Evolutionary conservation across 2,797 vertebrate species (phyloP).

Genomic region (Anniella stebbinsi): DNA sequence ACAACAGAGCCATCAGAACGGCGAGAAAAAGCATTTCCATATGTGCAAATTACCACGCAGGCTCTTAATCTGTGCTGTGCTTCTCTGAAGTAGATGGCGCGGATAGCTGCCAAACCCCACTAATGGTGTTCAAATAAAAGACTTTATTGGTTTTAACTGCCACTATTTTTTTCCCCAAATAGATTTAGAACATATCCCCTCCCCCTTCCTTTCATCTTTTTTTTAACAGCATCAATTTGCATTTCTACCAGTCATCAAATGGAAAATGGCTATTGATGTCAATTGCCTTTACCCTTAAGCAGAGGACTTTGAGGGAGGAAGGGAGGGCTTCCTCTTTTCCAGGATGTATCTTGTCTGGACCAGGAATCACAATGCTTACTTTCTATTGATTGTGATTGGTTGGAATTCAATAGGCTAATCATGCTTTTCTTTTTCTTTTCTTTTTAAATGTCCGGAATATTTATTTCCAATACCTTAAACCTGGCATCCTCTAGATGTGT

Average conservation of each 20-base stretch:
- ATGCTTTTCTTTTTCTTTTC: background rate
- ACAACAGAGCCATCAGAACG: conserved; percentile 92
- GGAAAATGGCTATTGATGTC: conserved; percentile 39
- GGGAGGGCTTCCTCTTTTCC: background rate
- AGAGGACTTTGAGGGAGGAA: background rate
- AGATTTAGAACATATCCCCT: conserved; percentile 27
- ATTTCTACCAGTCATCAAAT: conserved; percentile 55
- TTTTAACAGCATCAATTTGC: conserved; percentile 58
- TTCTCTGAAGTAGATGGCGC: conserved; percentile 87
- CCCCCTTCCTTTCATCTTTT: conserved; percentile 47
- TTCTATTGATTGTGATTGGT: background rate
- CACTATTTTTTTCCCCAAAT: conserved; percentile 50
- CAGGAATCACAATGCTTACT: background rate
- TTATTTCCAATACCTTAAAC: background rate
- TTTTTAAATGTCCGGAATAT: background rate
- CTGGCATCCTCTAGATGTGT: too few species aligned
- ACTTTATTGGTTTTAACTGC: conserved; percentile 82
- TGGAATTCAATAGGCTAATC: background rate
- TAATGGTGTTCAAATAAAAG: conserved; percentile 88
- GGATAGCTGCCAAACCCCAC: conserved; percentile 87
- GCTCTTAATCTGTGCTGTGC: conserved; percentile 86
- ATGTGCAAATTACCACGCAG: conserved; percentile 96
- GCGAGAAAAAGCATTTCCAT: conserved; percentile 97
- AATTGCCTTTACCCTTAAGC: conserved; percentile 8
- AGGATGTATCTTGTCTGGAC: background rate